Evolutionary conservation across 1,140 invertebrate genomes (phyloP).

Genomic region (Bicyclus anynana): DNA sequence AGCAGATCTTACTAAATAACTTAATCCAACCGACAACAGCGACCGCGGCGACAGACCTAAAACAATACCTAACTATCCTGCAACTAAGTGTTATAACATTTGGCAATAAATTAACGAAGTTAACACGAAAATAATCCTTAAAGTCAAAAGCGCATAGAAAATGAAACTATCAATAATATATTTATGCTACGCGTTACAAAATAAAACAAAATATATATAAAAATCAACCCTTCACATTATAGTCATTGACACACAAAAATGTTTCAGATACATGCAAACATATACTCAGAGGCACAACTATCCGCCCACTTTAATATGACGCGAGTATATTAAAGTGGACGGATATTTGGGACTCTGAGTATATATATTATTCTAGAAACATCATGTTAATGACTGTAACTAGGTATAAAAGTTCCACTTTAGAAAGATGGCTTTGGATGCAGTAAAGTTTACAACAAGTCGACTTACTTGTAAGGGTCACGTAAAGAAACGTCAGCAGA

Average conservation of each 20-base stretch:
- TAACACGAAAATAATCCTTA: slow-evolving; percentile 66
- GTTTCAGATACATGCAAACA: not conserved
- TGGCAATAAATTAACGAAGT: slow-evolving; percentile 74
- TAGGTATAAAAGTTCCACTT: too few relatives aligned
- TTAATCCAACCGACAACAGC: slow-evolving; percentile 25
- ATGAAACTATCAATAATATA: slow-evolving; percentile 42
- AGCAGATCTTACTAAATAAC: slow-evolving; percentile 70
- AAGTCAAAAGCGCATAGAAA: slow-evolving; percentile 50
- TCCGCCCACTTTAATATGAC: too few relatives aligned
- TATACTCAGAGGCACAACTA: too few relatives aligned
- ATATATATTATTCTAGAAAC: too few relatives aligned
- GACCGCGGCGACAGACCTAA: slow-evolving; percentile 29
- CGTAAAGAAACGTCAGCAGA: too few relatives aligned
- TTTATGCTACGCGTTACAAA: slow-evolving; percentile 42
- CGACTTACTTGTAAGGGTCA: too few relatives aligned
- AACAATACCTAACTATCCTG: slow-evolving; percentile 28
- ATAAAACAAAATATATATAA: slow-evolving; percentile 61
- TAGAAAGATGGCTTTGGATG: too few relatives aligned
- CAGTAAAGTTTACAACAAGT: too few relatives aligned
- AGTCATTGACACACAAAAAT: slow-evolving; percentile 23
- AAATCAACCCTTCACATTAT: slow-evolving; percentile 53
- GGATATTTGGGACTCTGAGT: too few relatives aligned
- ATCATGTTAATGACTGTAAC: too few relatives aligned
- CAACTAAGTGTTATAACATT: slow-evolving; percentile 67
- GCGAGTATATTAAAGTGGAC: too few relatives aligned